Base-by-base conservation (phyloP, 2,888 invertebrate species). In the Metalampra italica region DNA sequence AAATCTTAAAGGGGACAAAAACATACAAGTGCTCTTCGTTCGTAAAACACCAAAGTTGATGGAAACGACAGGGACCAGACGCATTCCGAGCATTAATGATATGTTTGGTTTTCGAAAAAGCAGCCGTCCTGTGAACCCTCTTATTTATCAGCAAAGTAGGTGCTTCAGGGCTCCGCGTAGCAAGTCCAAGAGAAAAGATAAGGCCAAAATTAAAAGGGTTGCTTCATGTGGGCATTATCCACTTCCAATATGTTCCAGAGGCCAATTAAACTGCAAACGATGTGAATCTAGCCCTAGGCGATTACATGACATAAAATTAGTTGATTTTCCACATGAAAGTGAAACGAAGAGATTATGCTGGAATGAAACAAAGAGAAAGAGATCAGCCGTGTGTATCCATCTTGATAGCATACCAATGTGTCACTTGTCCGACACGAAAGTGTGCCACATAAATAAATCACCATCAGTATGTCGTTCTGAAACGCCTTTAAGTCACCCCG, bases 31-130 rank as follows among this genome's bases (percentile, higher is more conserved):
- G 29, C 48, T 65, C 34, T 64, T 52, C 52, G 47, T 44, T 29
- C 53, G 55, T 12, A 43, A 57, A 52, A 47, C 55, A 43, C 41
- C 54, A 1, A 14, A 43, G 7, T 32, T 34, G 14, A 43, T 34
- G 3, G 9, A 29, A 7, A 5, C 36, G 3, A 1, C n/a, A 1
- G n/a, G 11, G n/a, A 39, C 39, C 1, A 39, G 4, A 39, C 39
- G 9, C 5, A n/a, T 15, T n/a, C 39, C 7, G 29, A 41, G 29
- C n/a, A n/a, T 22, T 55, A 30, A 50, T 37, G 60, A 68, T 14
- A 43, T 59, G 7, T 65, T 61, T 39, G 59, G 64, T 29, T 64
- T 64, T 29, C 56, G 55, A 15, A 60, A 52, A 46, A 60, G 43
- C 29, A 55, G 53, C 43, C 47, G 49, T 42, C 13, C 36, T 9